Conservation (phyloP, 2,888 invertebrate species). For the Melinopterus prodromus region DNA sequence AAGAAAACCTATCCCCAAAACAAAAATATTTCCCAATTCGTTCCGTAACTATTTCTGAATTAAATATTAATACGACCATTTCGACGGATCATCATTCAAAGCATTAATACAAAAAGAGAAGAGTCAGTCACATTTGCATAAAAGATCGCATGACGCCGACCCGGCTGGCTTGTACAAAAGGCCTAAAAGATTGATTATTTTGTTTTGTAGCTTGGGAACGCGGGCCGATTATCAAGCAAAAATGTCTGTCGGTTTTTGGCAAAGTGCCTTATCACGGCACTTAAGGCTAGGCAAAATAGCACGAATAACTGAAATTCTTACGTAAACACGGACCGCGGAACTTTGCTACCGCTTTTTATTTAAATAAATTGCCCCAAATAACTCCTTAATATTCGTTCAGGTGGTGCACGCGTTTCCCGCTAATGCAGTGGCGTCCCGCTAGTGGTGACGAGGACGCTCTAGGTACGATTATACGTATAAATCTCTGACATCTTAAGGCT, state of each 20-base stretch:
- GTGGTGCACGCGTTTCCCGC: background rate
- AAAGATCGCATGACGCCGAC: background rate
- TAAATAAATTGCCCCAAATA: background rate
- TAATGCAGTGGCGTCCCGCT: background rate
- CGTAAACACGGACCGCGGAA: conserved; percentile 11
- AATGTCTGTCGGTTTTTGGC: background rate
- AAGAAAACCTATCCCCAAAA: no score
- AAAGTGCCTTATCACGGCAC: conserved; percentile 4
- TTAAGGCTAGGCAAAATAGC: background rate
- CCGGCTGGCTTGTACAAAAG: background rate
- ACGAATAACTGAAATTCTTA: conserved; percentile 19
- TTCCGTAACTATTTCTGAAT: no score
- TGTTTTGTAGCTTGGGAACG: background rate
- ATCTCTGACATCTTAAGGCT: background rate
- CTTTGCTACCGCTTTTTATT: background rate
- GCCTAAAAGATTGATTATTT: background rate
- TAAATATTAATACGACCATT: no score
- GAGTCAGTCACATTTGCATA: background rate
- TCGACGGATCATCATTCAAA: background rate
- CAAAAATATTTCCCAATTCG: no score
- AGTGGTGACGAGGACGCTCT: background rate
- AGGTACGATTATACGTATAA: background rate
- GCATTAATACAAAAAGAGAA: background rate
- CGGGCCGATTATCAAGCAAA: background rate
- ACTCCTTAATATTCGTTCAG: background rate